Percentiles rank a stretch among this genome's conserved stretches.
Evolutionary conservation across 2,113 vertebrate species (phyloP).

Genomic region (human): DNA sequence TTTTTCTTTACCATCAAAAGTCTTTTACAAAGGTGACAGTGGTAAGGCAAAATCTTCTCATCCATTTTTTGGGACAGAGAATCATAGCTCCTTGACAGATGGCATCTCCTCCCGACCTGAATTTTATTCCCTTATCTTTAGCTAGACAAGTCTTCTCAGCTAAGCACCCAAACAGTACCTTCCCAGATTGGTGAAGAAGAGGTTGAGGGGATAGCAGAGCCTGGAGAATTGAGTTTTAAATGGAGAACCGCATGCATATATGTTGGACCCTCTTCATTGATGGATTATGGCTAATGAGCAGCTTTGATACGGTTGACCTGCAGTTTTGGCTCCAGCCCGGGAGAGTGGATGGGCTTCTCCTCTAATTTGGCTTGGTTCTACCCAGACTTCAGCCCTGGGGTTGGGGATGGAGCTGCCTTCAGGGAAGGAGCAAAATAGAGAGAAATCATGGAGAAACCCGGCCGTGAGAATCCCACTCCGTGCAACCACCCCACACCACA

Average conservation of each 20-base stretch:
- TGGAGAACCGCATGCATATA: background rate
- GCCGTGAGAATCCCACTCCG: background rate
- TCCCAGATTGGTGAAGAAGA: background rate
- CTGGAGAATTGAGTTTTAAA: background rate
- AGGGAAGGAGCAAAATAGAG: background rate
- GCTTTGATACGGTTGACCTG: background rate
- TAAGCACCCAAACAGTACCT: background rate
- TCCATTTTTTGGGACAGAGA: constrained; percentile 25
- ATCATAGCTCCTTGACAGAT: background rate
- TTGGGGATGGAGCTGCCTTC: background rate
- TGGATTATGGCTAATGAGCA: background rate
- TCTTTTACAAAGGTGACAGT: background rate
- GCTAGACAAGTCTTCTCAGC: background rate
- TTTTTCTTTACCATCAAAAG: background rate
- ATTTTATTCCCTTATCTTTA: no score
- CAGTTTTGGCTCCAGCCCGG: background rate
- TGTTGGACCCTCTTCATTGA: no score
- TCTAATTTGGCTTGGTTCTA: background rate
- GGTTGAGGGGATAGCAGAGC: background rate
- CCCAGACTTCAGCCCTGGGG: background rate
- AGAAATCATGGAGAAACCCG: background rate
- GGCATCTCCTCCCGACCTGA: background rate
- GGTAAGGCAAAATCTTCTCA: background rate
- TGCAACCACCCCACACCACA: background rate
- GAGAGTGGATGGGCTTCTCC: background rate